phyloP scores from a whole-genome alignment of 2,888 invertebrate genomes.

The Tenthredo distinguenda region DNA sequence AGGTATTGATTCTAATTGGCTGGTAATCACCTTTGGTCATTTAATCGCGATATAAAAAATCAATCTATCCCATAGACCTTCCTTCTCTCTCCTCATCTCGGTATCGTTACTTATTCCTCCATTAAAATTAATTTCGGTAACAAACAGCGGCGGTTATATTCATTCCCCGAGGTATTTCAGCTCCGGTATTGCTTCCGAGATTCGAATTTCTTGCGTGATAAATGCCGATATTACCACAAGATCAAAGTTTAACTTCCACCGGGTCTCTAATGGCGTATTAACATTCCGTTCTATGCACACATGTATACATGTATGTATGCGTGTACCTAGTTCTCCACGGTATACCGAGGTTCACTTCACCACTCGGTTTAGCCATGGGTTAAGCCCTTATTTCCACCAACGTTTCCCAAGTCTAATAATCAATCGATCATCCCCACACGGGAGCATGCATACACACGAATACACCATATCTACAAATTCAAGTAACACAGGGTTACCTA shows the following conservation, averaged over 20 bases:
- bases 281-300: slow-evolving; percentile 47
- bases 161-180: neutral
- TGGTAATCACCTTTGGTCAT: neutral
- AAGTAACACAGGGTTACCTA: neutral
- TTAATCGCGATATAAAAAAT: neutral
- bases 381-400: slow-evolving; percentile 28
- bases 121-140: neutral
- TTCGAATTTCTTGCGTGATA: slow-evolving; percentile 58
- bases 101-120: neutral
- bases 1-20: neutral
- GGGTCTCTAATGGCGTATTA: slow-evolving; percentile 58
- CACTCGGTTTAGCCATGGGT: neutral
- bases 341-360: neutral
- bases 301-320: no score
- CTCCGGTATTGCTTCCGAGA: slow-evolving; percentile 14
- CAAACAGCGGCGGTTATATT: neutral
- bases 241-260: slow-evolving; percentile 58
- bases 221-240: slow-evolving; percentile 59
- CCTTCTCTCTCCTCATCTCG: no score
- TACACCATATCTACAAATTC: neutral
- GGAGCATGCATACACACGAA: neutral
- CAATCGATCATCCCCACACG: slow-evolving; percentile 47
- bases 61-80: no score
- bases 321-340: neutral
- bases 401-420: slow-evolving; percentile 36